Conservation (phyloP, 1,140 invertebrate genomes). For the Sminthurinus signatus region DNA sequence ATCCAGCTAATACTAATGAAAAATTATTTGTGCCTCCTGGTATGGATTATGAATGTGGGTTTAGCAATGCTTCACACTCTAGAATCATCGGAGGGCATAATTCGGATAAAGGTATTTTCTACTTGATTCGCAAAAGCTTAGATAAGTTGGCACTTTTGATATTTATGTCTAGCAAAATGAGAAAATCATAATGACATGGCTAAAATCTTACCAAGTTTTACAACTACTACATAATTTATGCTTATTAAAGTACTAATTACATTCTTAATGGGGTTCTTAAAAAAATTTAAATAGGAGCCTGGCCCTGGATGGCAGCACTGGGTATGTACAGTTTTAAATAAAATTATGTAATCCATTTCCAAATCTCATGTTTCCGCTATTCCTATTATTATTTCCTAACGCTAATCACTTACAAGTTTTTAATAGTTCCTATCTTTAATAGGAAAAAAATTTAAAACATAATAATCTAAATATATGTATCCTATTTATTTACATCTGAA, state of each 20-base stretch:
- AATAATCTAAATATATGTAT: too few relatives aligned
- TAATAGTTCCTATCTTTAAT: too few relatives aligned
- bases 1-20: not conserved
- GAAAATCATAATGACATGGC: not conserved
- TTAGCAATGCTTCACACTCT: slow-evolving; percentile 25
- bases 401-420: too few relatives aligned
- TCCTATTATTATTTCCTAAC: too few relatives aligned
- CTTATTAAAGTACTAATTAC: not conserved
- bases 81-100: slow-evolving; percentile 36
- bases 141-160: not conserved
- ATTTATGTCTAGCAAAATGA: not conserved
- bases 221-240: not conserved
- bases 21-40: too few relatives aligned
- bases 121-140: not conserved
- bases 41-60: slow-evolving; percentile 29
- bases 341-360: too few relatives aligned
- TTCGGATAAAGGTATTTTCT: slow-evolving; percentile 30
- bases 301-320: slow-evolving; percentile 65
- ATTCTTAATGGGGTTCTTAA: slow-evolving; percentile 8
- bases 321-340: too few relatives aligned
- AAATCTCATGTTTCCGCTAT: too few relatives aligned
- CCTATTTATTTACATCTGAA: too few relatives aligned
- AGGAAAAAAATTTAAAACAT: too few relatives aligned
- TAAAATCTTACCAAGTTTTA: slow-evolving; percentile 6
- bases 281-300: slow-evolving; percentile 51